These are phyloP conservation scores for Galago senegalensis DNA, from an alignment of 2,797 vertebrate species.

Conservation along the genomic window DNA sequence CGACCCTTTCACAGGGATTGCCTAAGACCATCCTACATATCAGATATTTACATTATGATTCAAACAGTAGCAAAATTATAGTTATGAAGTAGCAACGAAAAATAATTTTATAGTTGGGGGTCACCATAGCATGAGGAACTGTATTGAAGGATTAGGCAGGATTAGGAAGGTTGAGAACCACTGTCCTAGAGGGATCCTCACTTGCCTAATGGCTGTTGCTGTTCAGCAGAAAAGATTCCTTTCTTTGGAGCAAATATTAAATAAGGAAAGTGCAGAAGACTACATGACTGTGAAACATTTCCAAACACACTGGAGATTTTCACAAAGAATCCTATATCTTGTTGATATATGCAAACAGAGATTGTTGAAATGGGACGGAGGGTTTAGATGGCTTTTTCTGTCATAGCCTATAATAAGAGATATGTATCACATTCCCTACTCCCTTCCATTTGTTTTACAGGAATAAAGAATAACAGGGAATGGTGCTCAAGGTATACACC, in stretches of 20 bases:
- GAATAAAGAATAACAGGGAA: slow-evolving; percentile 73
- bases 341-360: slow-evolving; percentile 34
- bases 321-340: background rate
- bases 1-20: too few species aligned
- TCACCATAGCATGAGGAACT: too few species aligned
- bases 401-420: slow-evolving; percentile 35
- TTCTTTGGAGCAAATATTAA: slow-evolving; percentile 55
- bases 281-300: slow-evolving; percentile 51
- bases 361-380: background rate
- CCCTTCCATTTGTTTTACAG: slow-evolving; percentile 60
- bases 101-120: too few species aligned
- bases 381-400: slow-evolving; percentile 19
- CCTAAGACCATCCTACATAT: too few species aligned
- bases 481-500: slow-evolving; percentile 30
- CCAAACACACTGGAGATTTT: slow-evolving; percentile 22
- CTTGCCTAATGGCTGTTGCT: background rate
- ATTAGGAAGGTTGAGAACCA: too few species aligned
- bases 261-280: background rate
- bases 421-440: slow-evolving; percentile 22
- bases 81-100: too few species aligned
- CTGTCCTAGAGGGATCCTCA: background rate
- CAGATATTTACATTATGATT: too few species aligned
- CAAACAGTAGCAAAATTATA: too few species aligned
- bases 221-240: slow-evolving; percentile 28
- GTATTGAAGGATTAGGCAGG: too few species aligned